Evolutionary conservation across 53 echinoderm and acorn worm species (phyloP), one percentile per base, ranked within the genome.

Genomic region (Crossaster papposus): DNA sequence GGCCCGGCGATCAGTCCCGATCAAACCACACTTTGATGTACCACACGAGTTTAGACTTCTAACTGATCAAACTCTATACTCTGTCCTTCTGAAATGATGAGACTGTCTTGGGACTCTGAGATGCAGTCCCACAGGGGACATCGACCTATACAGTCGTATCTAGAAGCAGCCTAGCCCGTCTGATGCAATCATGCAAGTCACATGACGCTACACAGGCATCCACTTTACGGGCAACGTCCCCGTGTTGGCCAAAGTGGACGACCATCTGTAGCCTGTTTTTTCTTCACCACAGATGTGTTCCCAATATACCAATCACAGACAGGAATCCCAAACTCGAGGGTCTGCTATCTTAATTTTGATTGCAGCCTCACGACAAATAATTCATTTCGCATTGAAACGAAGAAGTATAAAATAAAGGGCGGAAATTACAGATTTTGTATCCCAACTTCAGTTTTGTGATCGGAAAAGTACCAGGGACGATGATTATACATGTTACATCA

Each of bases 121-220:
- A 30, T 9, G 20, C 51, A 33, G 14, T 58, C 80, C 81, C 63
- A 31, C 10, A 0, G 35, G 81, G 81, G 81, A 81, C 81, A 64
- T 62, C 81, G 22, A 58, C 54, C 81, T 62, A 55, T 62, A 34
- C 34, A 81, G 63, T 34, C 54, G 63, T 81, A 55, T 30, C 81
- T 15, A 22, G 54, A n/a, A n/a, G n/a, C n/a, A n/a, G 58, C 51
- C 28, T 18, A 55, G 63, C 33, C 58, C 33, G 35, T 81, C 81
- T 31, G 63, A 55, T 31, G 81, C 34, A 81, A 81, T 81, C 34
- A 36, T 17, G 58, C n/a, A n/a, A 81, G 33, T 81, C 81, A 81
- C 62, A 64, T 55, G 63, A 30, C 81, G 29, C 37, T n/a, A 3
- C n/a, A 4, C 2, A 26, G 78, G 24, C 7, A 36, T 50, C 15